phyloP scores from a whole-genome alignment of 2,113 vertebrate genomes.

The Brachirus orientalis region DNA sequence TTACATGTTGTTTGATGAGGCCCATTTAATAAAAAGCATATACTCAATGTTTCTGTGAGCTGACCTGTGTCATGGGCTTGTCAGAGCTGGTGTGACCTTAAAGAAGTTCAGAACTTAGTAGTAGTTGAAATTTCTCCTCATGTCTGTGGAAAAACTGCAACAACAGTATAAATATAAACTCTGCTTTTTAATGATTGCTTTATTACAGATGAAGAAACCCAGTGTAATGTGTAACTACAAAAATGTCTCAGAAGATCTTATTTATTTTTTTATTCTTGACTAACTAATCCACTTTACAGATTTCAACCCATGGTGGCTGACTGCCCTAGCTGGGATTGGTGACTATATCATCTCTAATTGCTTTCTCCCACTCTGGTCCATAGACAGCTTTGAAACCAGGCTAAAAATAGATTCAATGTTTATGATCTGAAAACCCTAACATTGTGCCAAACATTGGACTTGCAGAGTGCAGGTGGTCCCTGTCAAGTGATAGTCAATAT shows the following conservation, averaged over 20 bases:
- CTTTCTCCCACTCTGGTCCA: constrained; percentile 48
- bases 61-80: background rate
- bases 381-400: constrained; percentile 46
- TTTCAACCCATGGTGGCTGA: constrained; percentile 63
- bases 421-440: constrained; percentile 73
- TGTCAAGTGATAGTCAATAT: constrained; percentile 98
- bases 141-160: too few relatives aligned
- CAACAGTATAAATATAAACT: too few relatives aligned
- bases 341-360: constrained; percentile 64
- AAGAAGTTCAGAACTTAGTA: too few relatives aligned
- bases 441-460: constrained; percentile 92
- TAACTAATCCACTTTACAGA: constrained; percentile 81
- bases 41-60: background rate
- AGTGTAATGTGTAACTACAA: constrained; percentile 16
- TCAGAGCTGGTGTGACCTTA: background rate
- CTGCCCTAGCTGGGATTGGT: constrained; percentile 62
- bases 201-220: background rate
- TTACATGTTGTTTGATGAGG: fast-evolving
- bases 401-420: constrained; percentile 40
- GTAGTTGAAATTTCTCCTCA: background rate
- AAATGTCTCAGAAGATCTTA: constrained; percentile 1
- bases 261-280: constrained; percentile 42
- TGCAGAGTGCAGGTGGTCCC: constrained; percentile 94
- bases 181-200: background rate
- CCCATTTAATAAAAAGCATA: background rate